Evolutionary conservation across 2,113 vertebrate genomes (phyloP).

Genomic region (Silurus asotus): DNA sequence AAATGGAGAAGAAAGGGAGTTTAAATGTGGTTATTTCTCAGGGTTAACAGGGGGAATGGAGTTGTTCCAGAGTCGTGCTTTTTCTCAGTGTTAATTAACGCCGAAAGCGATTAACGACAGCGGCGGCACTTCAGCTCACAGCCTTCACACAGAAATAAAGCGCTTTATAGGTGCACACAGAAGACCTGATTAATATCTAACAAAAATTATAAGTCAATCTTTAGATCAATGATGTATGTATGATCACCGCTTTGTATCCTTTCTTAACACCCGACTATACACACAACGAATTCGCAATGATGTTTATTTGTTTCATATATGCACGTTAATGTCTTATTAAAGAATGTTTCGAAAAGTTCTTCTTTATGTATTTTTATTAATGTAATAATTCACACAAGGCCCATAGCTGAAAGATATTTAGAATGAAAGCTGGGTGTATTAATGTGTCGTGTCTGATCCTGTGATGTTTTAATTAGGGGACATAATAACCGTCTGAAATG

Average conservation of each 20-base stretch:
- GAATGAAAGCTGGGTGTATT: neutral
- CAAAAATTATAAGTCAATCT: neutral
- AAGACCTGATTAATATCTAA: neutral
- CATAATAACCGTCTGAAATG: neutral
- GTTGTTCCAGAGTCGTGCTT: neutral
- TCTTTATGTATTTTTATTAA: neutral
- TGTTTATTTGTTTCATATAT: neutral
- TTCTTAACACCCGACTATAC: neutral
- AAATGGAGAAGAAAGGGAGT: neutral
- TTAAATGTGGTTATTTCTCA: neutral
- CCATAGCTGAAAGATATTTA: neutral
- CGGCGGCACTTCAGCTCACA: neutral
- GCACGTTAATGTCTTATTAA: neutral
- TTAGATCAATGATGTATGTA: neutral
- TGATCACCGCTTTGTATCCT: neutral
- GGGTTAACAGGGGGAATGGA: neutral
- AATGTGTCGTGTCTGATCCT: neutral
- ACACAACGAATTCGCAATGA: neutral
- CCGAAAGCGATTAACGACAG: constrained; percentile 18
- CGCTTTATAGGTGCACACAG: neutral
- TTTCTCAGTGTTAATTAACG: neutral
- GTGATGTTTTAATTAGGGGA: neutral
- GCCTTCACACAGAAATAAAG: no score
- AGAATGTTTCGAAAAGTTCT: neutral
- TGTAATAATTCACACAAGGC: neutral